Percentiles rank a stretch among this genome's conserved stretches.
Conservation (phyloP, 2,797 vertebrate species). For the Spondyliosoma cantharus region DNA sequence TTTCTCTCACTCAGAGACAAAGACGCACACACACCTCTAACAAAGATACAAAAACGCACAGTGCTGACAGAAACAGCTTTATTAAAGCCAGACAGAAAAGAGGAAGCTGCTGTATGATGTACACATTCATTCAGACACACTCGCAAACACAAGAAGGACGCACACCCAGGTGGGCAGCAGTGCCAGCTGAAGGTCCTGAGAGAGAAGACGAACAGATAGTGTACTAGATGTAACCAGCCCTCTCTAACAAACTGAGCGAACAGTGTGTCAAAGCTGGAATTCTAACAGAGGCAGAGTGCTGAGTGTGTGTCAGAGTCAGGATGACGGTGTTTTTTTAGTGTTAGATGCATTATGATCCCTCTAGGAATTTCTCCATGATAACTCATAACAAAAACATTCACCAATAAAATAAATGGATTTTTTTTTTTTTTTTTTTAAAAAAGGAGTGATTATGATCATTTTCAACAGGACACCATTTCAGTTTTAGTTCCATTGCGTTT, state of each 20-base stretch:
- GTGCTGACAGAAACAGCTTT: constrained; percentile 51
- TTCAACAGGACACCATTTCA: too few species aligned
- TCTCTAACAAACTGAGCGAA: background rate
- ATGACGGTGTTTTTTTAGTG: background rate
- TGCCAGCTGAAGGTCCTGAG: constrained; percentile 55
- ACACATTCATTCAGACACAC: background rate
- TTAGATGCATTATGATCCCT: background rate
- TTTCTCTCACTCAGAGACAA: background rate
- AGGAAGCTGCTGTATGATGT: constrained; percentile 45
- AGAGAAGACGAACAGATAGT: constrained; percentile 39
- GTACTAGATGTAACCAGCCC: background rate
- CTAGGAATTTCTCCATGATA: background rate
- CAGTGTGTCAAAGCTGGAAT: constrained; percentile 3
- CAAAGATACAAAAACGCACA: constrained; percentile 10
- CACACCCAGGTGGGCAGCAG: constrained; percentile 24
- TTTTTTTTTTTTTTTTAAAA: too few species aligned
- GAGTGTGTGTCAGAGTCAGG: background rate
- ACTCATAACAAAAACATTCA: background rate
- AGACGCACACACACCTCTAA: background rate
- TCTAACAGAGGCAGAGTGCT: background rate
- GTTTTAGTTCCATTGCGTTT: background rate
- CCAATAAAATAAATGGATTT: background rate
- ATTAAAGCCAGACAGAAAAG: constrained; percentile 55
- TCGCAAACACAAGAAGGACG: background rate
- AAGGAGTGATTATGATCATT: background rate